Evolutionary conservation across 2,888 invertebrate genomes (phyloP), one percentile per base, ranked within the genome.

Genomic region (Drosophila pullipes): DNA sequence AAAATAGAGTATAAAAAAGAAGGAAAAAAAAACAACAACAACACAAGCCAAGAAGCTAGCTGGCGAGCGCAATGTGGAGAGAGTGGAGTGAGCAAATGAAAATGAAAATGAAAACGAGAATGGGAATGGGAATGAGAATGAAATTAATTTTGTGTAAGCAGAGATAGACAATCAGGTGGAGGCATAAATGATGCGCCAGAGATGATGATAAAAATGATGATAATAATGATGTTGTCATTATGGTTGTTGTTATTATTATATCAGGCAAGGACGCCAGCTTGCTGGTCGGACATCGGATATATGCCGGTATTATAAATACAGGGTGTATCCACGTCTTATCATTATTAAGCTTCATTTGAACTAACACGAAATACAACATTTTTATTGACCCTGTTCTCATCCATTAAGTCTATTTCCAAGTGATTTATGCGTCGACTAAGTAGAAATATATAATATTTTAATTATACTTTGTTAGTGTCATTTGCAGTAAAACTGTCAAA

Each of bases 71-170:
- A 18, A 22, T 22, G 9, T 35, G 44, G n/a, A 16, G 31, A 28
- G n/a, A 2, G 31, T 18, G 22, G 49, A 30, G 31, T 11, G 47
- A 25, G 11, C 37, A 85, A 85, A 35, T 35, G 16, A 16, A 22
- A 47, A n/a, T 39, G 33, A 35, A 68, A 69, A 77, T 80, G 67
- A 75, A 82, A 85, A 3, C 10, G 6, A 1, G 67, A 69, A 78
- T 81, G 68, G 76, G 83, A 85, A 4, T 30, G 30, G 30, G 30
- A 31, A 9, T 41, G 37, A 33, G 73, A 69, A 76, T 81, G 68
- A 78, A 85, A 85, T 84, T 76, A 81, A 83, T 85, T 85, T 68
- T 60, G 58, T 67, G 64, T 73, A 67, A 67, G 52, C 31, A 41
- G 54, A 62, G 58, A 54, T 33, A 67, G 67, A 44, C 50, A 49